These are phyloP conservation scores for Drosophila eugracilis DNA, from an alignment of 1,140 invertebrate genomes.

Conservation along the genomic window DNA sequence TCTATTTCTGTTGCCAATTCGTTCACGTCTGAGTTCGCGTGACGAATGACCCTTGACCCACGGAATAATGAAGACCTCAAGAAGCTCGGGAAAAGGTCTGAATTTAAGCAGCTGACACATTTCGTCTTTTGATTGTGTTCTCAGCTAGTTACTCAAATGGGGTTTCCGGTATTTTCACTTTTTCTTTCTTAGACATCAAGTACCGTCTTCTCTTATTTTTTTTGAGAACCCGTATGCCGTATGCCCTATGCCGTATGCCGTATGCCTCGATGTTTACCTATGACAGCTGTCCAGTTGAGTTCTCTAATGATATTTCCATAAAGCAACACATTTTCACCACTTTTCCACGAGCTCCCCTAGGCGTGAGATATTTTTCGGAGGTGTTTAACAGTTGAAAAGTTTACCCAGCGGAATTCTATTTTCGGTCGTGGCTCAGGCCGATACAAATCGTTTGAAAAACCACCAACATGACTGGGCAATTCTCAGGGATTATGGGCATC, in stretches of 20 bases:
- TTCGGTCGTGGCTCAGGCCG: background rate
- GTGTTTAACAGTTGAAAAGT: conserved; percentile 22
- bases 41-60: conserved; percentile 47
- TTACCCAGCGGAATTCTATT: conserved; percentile 32
- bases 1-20: conserved; percentile 33
- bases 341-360: conserved; percentile 12
- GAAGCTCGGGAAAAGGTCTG: conserved; percentile 24
- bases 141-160: conserved; percentile 65
- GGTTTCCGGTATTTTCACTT: conserved; percentile 79
- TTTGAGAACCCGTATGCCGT: conserved; percentile 45
- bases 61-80: conserved; percentile 39
- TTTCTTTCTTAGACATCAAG: conserved; percentile 32
- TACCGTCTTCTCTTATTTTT: conserved; percentile 25
- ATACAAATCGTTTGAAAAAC: conserved; percentile 23
- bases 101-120: conserved; percentile 50
- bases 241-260: too few relatives aligned
- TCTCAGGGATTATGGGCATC: conserved; percentile 33
- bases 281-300: conserved; percentile 68
- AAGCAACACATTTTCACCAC: conserved; percentile 40
- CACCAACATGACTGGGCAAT: conserved; percentile 57
- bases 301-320: conserved; percentile 74
- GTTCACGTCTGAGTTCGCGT: conserved; percentile 32
- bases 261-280: conserved; percentile 29
- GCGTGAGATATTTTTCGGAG: conserved; percentile 59
- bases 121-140: conserved; percentile 56